These are phyloP conservation scores for Thalassophryne amazonica DNA, from an alignment of 2,797 vertebrate species.

Conservation along the genomic window DNA sequence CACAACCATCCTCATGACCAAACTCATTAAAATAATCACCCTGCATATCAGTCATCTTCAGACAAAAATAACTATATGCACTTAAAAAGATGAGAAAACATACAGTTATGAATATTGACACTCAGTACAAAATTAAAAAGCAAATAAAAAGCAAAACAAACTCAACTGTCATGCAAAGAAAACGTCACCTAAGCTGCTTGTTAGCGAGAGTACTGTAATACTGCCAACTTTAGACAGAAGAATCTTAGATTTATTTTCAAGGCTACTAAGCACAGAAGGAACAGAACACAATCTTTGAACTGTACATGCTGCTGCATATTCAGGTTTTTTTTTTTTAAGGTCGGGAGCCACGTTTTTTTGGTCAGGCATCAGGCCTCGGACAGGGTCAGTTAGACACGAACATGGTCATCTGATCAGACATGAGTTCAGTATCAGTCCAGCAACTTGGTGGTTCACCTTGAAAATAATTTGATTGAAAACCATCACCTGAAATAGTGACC, in stretches of 20 bases:
- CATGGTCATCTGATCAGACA: slow-evolving; percentile 26
- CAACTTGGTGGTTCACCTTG: slow-evolving; percentile 9
- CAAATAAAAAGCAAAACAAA: slow-evolving; percentile 52
- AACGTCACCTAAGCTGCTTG: slow-evolving; percentile 66
- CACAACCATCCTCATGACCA: slow-evolving; percentile 40
- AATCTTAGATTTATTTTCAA: slow-evolving; percentile 59
- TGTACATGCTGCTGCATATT: slow-evolving; percentile 71
- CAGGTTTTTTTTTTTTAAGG: slow-evolving; percentile 31
- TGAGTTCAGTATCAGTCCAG: slow-evolving; percentile 7
- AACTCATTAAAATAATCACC: slow-evolving; percentile 48
- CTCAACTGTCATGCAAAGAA: slow-evolving; percentile 77
- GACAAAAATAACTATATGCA: slow-evolving; percentile 78
- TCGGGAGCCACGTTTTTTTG: slow-evolving; percentile 18
- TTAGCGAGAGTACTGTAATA: slow-evolving; percentile 65
- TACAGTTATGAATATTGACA: slow-evolving; percentile 69
- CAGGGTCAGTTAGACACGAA: slow-evolving; percentile 7
- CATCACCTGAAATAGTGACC: not conserved
- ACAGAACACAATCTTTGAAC: slow-evolving; percentile 66
- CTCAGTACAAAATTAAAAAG: slow-evolving; percentile 77
- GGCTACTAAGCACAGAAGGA: slow-evolving; percentile 68
- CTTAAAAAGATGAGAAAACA: slow-evolving; percentile 78
- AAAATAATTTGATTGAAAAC: not conserved
- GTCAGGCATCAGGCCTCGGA: slow-evolving; percentile 2
- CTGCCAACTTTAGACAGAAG: slow-evolving; percentile 62
- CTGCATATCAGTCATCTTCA: slow-evolving; percentile 55